Percentiles rank a stretch among this genome's conserved stretches.
These are phyloP conservation scores for Caenorhabditis drosophilae DNA, from an alignment of 2,888 invertebrate species.

Conservation along the genomic window DNA sequence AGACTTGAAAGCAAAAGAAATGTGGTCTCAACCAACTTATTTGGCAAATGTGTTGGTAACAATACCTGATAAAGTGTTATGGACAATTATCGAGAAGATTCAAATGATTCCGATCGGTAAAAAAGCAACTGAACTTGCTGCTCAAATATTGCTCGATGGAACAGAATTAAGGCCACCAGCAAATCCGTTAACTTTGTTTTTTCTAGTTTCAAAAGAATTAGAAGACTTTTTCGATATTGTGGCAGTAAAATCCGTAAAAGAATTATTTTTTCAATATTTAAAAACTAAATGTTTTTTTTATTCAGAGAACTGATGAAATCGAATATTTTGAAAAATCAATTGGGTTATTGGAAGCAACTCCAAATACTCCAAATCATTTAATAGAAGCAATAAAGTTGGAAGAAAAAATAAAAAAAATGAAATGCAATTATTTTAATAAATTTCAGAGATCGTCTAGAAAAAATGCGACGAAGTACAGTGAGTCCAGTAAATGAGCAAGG, in stretches of 20 bases:
- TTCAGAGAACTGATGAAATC: conserved; percentile 49
- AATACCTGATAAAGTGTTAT: conserved; percentile 37
- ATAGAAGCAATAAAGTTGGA: conserved; percentile 10
- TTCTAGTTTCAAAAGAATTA: conserved; percentile 27
- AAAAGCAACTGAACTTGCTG: conserved; percentile 34
- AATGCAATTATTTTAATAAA: no score
- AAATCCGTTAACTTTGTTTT: conserved; percentile 17
- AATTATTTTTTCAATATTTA: not conserved
- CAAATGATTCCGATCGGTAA: conserved; percentile 30
- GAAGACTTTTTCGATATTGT: conserved; percentile 41
- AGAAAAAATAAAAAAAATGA: no score
- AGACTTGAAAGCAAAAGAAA: conserved; percentile 16
- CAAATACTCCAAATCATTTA: conserved; percentile 21
- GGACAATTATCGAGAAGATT: conserved; percentile 9
- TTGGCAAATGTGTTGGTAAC: conserved; percentile 11
- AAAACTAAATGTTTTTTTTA: not conserved
- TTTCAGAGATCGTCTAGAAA: conserved; percentile 11
- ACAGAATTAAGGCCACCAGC: conserved; percentile 38
- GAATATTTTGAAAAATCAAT: conserved; percentile 27
- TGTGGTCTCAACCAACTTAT: conserved; percentile 30
- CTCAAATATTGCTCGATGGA: conserved; percentile 32
- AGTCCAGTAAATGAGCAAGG: conserved; percentile 14
- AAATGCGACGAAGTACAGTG: conserved; percentile 25
- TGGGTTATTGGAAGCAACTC: conserved; percentile 29
- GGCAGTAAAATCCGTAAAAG: conserved; percentile 38